Base-by-base conservation (phyloP, 2,113 vertebrate species). In the Bufo gargarizans region DNA sequence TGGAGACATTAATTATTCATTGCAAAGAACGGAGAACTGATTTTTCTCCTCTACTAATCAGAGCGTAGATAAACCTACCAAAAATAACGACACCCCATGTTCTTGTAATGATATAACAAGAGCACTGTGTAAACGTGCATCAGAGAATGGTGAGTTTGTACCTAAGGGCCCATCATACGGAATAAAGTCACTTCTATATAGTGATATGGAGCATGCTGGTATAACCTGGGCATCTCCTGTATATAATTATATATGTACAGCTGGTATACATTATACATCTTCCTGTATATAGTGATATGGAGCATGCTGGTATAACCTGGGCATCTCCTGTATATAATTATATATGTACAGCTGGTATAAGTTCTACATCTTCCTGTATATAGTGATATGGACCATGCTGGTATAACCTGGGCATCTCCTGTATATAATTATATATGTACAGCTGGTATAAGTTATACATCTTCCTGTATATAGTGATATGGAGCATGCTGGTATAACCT, bases 1-100 rank as follows among this genome's bases (percentile, higher is more conserved):
- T 77, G 80, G 78, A n/a, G 84, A 79, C 71, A 90, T 90, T 84
- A 85, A 87, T 90, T 85, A 91, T 90, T 89, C 76, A 91, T 69
- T 17, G 77, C 77, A 22, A 10, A 82, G 76, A 82, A 84, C 63
- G 53, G 47, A 76, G 79, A 78, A 71, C 76, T 89, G 80, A 89
- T 82, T 50, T 45, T 67, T 53, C 63, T 84, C 10, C 16, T 55
- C 47, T 55, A 53, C 63, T 63, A 63, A 65, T 65, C 63, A 4
- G 19, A 55, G 22, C 1, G 2, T 10, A 69, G 20, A 53, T 2
- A 84, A 47, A 33, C 47, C 19, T 6, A 19, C 4, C 12, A 6
- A 50, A 67, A 19, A 22, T 22, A 67, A 43, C 17, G 53, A 43
- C 55, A 58, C 12, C 43, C 71, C 13, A 45, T 72, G 33, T 16